Evolutionary conservation across 1,140 invertebrate genomes (phyloP).

Genomic region (Aradophagus sp.): DNA sequence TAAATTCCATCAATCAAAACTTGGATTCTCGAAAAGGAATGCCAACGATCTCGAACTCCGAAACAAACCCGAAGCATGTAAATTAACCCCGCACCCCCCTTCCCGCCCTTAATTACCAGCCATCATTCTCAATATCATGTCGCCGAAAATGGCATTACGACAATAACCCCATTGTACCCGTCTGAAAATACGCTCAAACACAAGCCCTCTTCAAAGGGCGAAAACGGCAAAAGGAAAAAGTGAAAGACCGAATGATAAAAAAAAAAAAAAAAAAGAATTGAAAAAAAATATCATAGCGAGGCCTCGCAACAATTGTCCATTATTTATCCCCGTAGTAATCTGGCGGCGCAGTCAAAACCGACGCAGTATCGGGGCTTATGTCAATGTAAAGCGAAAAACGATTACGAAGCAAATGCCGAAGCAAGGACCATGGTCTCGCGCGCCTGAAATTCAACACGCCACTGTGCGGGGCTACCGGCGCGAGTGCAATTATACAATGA

Average conservation of each 20-base stretch:
- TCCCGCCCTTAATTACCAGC: slow-evolving; percentile 7
- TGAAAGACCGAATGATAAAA: too few relatives aligned
- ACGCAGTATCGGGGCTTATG: slow-evolving; percentile 12
- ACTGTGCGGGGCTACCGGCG: slow-evolving; percentile 19
- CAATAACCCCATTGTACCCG: slow-evolving; percentile 27
- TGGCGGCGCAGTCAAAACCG: slow-evolving; percentile 35
- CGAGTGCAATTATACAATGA: slow-evolving; percentile 49
- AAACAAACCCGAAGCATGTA: too few relatives aligned
- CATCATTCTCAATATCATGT: slow-evolving; percentile 16
- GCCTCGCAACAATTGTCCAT: slow-evolving; percentile 35
- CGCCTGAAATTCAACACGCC: slow-evolving; percentile 33
- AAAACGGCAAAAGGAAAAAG: too few relatives aligned
- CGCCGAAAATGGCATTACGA: slow-evolving; percentile 14
- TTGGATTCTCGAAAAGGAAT: too few relatives aligned
- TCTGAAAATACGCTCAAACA: slow-evolving; percentile 20
- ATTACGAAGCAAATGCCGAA: slow-evolving; percentile 31
- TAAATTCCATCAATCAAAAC: too few relatives aligned
- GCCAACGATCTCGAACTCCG: too few relatives aligned
- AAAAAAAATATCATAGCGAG: slow-evolving; percentile 1
- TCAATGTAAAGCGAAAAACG: slow-evolving; percentile 41
- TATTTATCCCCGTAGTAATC: slow-evolving; percentile 45
- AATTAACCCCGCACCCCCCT: too few relatives aligned
- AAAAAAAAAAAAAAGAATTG: too few relatives aligned
- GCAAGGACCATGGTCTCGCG: slow-evolving; percentile 17
- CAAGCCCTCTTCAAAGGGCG: too few relatives aligned